A percentile compares a stretch with the other conserved stretches of the same genome.
Evolutionary conservation across 92 coral and sea anemone genomes (phyloP).

Genomic region (Phenganax marumi): DNA sequence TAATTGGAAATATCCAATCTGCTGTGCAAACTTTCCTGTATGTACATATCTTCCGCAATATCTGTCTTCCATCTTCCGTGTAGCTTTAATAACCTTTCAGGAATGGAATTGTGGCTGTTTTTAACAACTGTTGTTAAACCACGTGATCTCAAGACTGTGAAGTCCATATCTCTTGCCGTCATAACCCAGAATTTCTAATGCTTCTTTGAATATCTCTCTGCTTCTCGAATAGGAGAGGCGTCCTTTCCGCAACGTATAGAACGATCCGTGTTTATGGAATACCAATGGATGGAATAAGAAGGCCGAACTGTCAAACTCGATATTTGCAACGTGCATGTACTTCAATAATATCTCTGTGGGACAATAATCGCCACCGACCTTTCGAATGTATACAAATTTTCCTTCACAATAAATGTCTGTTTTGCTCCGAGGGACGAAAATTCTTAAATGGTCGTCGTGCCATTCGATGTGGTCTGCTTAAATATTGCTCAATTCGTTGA

Average conservation of each 20-base stretch:
- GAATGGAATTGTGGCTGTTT: neutral
- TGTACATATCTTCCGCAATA: constrained; percentile 46
- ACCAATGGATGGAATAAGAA: constrained; percentile 12
- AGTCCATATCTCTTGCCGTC: constrained; percentile 18
- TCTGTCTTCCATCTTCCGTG: too few species aligned
- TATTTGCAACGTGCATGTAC: constrained; percentile 14
- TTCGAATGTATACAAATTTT: constrained; percentile 12
- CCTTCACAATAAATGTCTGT: constrained; percentile 21
- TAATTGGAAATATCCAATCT: constrained; percentile 26
- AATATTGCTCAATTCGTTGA: constrained; percentile 41
- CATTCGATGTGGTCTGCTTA: constrained; percentile 43
- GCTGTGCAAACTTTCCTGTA: constrained; percentile 36
- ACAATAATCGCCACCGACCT: neutral
- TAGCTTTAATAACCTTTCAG: neutral
- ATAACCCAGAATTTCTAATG: constrained; percentile 12
- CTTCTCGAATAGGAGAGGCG: constrained; percentile 23
- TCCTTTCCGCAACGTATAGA: neutral
- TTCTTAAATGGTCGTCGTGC: neutral
- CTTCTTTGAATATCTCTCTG: constrained; percentile 31
- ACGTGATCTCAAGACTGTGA: constrained; percentile 7
- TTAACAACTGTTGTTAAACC: constrained; percentile 5
- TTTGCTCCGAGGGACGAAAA: constrained; percentile 5
- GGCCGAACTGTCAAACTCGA: neutral
- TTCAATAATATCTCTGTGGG: neutral
- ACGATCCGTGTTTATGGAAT: neutral